Conservation (phyloP, 2,888 invertebrate genomes). For the Acrobeloides nanus region DNA sequence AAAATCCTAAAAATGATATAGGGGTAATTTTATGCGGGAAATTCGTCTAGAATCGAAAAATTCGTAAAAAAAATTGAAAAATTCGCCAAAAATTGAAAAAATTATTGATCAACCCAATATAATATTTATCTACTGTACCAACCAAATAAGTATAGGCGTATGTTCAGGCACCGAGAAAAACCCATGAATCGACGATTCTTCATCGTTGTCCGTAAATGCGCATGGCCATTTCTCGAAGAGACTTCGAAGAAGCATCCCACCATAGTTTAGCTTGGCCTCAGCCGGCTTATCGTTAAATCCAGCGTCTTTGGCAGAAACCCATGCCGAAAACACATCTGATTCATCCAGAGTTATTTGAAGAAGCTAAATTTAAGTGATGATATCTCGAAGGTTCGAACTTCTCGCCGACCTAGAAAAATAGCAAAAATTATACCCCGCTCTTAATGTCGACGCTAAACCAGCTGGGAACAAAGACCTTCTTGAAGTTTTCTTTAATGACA, state of each 20-base stretch:
- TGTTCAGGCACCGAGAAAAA: constrained; percentile 81
- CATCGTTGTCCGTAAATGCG: constrained; percentile 34
- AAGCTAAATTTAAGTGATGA: constrained; percentile 63
- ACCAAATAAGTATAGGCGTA: constrained; percentile 90
- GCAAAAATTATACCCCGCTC: constrained; percentile 69
- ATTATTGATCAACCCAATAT: no score
- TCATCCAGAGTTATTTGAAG: constrained; percentile 95
- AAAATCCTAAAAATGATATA: no score
- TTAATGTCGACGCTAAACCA: constrained; percentile 99
- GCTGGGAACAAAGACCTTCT: constrained; percentile 90
- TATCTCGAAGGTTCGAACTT: no score
- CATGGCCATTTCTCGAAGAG: constrained; percentile 81
- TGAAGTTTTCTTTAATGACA: constrained; percentile 79
- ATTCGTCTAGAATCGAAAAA: no score
- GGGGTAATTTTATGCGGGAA: no score
- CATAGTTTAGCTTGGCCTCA: constrained; percentile 71
- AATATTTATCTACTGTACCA: no score
- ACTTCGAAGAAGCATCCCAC: constrained; percentile 83
- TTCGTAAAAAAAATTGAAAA: background rate
- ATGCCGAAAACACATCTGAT: constrained; percentile 92
- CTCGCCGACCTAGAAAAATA: constrained; percentile 9
- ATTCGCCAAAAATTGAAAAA: background rate
- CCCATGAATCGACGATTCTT: constrained; percentile 29
- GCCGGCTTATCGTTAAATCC: constrained; percentile 65
- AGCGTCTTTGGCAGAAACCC: constrained; percentile 93